phyloP scores from a whole-genome alignment of 2,888 invertebrate genomes.

The Diplazon laetatorius region DNA sequence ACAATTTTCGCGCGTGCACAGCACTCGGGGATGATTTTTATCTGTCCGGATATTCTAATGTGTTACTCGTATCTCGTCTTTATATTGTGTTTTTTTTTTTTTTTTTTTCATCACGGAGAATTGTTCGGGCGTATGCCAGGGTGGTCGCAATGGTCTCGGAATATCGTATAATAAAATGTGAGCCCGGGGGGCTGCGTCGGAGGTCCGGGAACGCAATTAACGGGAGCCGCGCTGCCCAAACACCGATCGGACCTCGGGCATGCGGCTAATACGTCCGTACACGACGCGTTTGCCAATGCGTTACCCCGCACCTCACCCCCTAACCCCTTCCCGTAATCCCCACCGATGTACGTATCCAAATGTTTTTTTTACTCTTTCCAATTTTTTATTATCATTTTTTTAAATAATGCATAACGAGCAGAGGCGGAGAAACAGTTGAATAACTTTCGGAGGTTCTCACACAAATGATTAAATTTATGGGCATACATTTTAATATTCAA shows the following conservation, averaged over 20 bases:
- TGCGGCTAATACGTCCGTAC: constrained; percentile 66
- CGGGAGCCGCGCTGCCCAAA: constrained; percentile 73
- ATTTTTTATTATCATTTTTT: no score
- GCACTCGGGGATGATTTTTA: constrained; percentile 64
- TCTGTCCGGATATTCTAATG: constrained; percentile 66
- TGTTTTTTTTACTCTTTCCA: no score
- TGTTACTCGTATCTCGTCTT: constrained; percentile 50
- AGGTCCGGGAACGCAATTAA: constrained; percentile 74
- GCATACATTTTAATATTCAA: constrained; percentile 5
- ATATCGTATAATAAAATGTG: constrained; percentile 41
- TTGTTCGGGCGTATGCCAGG: constrained; percentile 64
- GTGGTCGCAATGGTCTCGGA: constrained; percentile 61
- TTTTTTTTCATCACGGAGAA: constrained; percentile 74
- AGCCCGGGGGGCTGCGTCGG: constrained; percentile 68
- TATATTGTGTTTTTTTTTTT: constrained; percentile 41
- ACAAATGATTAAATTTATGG: not conserved
- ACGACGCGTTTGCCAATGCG: constrained; percentile 45
- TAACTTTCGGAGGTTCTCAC: constrained; percentile 53
- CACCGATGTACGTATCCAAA: constrained; percentile 60
- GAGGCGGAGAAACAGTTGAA: constrained; percentile 25
- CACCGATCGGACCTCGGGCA: constrained; percentile 68
- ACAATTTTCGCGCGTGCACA: constrained; percentile 26
- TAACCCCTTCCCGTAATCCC: no score
- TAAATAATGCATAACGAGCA: constrained; percentile 68
- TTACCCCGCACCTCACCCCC: no score